A percentile compares a stretch with the other conserved stretches of the same genome.
Evolutionary conservation across 2,888 invertebrate species (phyloP).

Genomic region (Heteropelma amictum): DNA sequence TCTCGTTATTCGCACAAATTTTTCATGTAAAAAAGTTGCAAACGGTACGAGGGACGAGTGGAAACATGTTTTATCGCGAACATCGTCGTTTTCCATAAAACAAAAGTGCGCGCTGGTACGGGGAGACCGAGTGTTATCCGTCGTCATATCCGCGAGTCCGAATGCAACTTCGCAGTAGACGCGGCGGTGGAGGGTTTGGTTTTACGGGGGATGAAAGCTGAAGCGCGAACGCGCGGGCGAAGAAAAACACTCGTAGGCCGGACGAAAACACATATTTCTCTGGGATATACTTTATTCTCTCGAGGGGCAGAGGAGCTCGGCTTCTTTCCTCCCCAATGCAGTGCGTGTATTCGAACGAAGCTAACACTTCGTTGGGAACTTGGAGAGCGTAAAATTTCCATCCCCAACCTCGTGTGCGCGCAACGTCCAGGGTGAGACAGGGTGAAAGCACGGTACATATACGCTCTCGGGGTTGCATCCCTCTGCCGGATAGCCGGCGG

Average conservation of each 20-base stretch:
- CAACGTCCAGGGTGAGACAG: not conserved
- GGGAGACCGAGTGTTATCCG: slow-evolving; percentile 35
- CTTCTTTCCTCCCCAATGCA: too few relatives aligned
- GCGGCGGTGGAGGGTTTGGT: not conserved
- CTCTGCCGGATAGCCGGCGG: slow-evolving; percentile 5
- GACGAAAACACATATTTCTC: slow-evolving; percentile 54
- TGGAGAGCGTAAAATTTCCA: slow-evolving; percentile 42
- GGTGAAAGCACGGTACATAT: too few relatives aligned
- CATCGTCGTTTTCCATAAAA: slow-evolving; percentile 33
- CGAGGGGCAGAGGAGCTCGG: not conserved
- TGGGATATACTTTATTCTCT: slow-evolving; percentile 51
- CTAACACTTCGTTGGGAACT: slow-evolving; percentile 22
- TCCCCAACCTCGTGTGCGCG: slow-evolving; percentile 5
- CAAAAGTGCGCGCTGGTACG: slow-evolving; percentile 29
- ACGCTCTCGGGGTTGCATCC: too few relatives aligned
- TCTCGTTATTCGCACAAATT: too few relatives aligned
- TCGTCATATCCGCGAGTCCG: slow-evolving; percentile 25
- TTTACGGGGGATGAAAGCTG: slow-evolving; percentile 3
- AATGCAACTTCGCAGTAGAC: too few relatives aligned
- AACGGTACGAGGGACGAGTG: not conserved
- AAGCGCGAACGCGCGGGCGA: slow-evolving; percentile 1
- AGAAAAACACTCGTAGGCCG: slow-evolving; percentile 27
- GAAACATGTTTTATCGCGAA: slow-evolving; percentile 5
- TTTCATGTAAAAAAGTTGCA: not conserved
- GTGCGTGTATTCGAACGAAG: not conserved